These are phyloP conservation scores for Diglossa cyanea DNA, from an alignment of 2,797 vertebrate genomes.

Conservation along the genomic window DNA sequence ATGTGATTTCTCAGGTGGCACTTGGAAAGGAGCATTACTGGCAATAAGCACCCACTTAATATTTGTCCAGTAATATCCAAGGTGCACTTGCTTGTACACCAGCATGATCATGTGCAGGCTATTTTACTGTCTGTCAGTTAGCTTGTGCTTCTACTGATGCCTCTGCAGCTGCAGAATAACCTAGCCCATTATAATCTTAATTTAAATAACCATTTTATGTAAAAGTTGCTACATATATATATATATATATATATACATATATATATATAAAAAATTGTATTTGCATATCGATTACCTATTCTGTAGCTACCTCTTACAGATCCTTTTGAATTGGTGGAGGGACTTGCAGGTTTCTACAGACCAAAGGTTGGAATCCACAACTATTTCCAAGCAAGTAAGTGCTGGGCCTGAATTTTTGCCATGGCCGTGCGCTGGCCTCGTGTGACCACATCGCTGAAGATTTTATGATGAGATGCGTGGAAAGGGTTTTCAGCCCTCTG, in stretches of 20 bases:
- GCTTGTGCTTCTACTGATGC: background rate
- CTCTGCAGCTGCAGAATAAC: background rate
- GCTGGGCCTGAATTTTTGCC: background rate
- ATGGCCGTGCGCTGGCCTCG: fast-evolving
- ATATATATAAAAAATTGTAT: background rate
- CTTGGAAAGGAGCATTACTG: background rate
- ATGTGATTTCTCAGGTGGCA: background rate
- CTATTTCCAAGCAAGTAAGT: background rate
- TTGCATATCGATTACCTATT: background rate
- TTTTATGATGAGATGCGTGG: background rate
- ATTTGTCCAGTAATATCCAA: background rate
- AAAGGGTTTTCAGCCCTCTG: background rate
- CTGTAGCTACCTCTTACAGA: background rate
- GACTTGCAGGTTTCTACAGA: background rate
- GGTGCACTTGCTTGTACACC: background rate
- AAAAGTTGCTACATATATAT: background rate
- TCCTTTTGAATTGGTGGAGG: background rate
- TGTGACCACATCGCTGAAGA: background rate
- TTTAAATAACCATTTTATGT: background rate
- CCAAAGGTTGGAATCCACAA: background rate
- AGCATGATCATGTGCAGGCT: background rate
- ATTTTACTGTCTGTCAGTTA: background rate
- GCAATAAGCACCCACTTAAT: background rate
- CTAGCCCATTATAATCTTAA: background rate
- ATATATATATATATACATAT: background rate